Evolutionary conservation across 2,797 vertebrate species (phyloP).

Genomic region (Amblyraja radiata): DNA sequence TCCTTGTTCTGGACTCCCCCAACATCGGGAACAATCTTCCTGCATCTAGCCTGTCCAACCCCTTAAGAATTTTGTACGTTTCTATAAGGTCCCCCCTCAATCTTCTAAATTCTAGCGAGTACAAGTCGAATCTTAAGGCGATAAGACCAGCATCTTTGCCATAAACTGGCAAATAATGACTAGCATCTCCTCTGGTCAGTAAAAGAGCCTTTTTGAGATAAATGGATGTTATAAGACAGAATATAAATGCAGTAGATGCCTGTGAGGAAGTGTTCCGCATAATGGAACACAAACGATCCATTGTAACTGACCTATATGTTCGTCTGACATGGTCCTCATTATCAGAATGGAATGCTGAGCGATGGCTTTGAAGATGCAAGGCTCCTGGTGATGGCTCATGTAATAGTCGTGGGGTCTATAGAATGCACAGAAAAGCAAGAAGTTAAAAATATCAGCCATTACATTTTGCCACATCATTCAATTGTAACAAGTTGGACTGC

Average conservation of each 20-base stretch:
- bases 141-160: neutral
- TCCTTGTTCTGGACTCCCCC: too few relatives aligned
- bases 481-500: neutral
- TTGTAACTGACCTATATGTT: constrained; percentile 70
- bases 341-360: constrained; percentile 76
- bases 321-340: constrained; percentile 81
- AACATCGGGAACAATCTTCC: too few relatives aligned
- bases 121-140: neutral
- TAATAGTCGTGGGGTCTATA: constrained; percentile 76
- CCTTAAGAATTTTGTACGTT: too few relatives aligned
- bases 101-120: too few relatives aligned
- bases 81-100: too few relatives aligned
- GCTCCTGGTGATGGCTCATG: constrained; percentile 74
- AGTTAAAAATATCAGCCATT: neutral
- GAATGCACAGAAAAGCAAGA: neutral
- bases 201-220: neutral
- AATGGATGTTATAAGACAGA: neutral
- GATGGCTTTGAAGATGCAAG: constrained; percentile 69
- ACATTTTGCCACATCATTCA: neutral
- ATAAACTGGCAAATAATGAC: neutral
- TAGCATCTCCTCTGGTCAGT: neutral
- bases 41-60: too few relatives aligned
- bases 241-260: neutral
- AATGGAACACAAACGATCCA: neutral
- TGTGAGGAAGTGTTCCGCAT: neutral